phyloP scores from a whole-genome alignment of 2,888 invertebrate species.

The Scrobipalpa costella region DNA sequence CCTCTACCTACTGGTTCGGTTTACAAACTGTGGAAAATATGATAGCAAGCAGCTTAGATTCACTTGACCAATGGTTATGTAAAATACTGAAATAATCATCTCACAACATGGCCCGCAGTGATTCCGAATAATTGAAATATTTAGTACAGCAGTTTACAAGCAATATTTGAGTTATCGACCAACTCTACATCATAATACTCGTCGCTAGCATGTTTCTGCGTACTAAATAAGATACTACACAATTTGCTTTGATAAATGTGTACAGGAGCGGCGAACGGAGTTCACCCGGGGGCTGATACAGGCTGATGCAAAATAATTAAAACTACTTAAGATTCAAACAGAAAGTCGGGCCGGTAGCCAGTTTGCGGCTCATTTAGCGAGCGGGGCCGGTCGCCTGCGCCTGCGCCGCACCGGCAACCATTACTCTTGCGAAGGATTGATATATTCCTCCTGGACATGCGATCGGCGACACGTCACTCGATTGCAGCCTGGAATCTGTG shows the following conservation, averaged over 20 bases:
- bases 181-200: slow-evolving; percentile 54
- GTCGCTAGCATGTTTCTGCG: slow-evolving; percentile 48
- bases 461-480: slow-evolving; percentile 75
- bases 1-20: too few relatives aligned
- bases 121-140: slow-evolving; percentile 33
- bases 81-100: background rate
- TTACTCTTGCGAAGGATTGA: slow-evolving; percentile 72
- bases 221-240: slow-evolving; percentile 49
- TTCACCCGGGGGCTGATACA: slow-evolving; percentile 65
- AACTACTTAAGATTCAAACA: slow-evolving; percentile 78
- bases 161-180: slow-evolving; percentile 49
- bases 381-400: slow-evolving; percentile 32
- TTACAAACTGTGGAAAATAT: too few relatives aligned
- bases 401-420: slow-evolving; percentile 51
- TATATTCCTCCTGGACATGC: slow-evolving; percentile 76
- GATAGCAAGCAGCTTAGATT: too few relatives aligned
- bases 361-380: slow-evolving; percentile 68
- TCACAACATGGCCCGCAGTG: background rate
- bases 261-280: slow-evolving; percentile 52
- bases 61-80: background rate
- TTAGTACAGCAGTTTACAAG: slow-evolving; percentile 41
- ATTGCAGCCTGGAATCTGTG: slow-evolving; percentile 34
- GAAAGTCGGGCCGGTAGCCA: slow-evolving; percentile 66
- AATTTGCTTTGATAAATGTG: slow-evolving; percentile 62
- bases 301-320: slow-evolving; percentile 76